Conservation (phyloP, 2,797 vertebrate species). For the Pipistrellus kuhlii region DNA sequence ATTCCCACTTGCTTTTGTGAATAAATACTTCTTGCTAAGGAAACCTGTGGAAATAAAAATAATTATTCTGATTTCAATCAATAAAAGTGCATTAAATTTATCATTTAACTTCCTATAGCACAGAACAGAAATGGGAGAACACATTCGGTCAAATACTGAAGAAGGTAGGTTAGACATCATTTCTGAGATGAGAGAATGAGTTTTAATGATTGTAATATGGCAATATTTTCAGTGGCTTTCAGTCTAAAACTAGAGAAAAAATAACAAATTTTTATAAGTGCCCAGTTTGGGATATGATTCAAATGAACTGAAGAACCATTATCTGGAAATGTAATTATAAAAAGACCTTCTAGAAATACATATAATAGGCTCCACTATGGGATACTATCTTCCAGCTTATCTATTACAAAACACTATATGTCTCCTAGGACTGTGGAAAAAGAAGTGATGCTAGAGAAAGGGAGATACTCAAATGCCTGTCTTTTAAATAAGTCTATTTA, state of each 20-base stretch:
- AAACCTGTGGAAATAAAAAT: constrained; percentile 24
- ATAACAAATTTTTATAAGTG: not conserved
- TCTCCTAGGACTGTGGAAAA: not conserved
- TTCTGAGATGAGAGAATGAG: constrained; percentile 40
- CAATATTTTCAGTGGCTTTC: constrained; percentile 43
- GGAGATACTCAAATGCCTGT: not conserved
- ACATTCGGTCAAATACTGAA: not conserved
- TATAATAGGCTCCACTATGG: not conserved
- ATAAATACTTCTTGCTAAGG: constrained; percentile 23
- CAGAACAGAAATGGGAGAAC: not conserved
- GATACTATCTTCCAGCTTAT: not conserved
- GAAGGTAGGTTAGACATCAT: not conserved
- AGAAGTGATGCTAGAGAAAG: not conserved
- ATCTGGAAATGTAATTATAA: not conserved
- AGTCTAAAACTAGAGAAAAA: not conserved
- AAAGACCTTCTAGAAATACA: not conserved
- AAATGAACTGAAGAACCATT: not conserved
- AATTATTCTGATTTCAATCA: constrained; percentile 12
- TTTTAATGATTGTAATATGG: not conserved
- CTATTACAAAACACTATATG: not conserved
- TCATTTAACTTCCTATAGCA: not conserved
- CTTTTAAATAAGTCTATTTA: not conserved
- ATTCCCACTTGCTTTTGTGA: constrained; percentile 39
- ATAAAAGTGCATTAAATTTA: constrained; percentile 26
- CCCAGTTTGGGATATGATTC: not conserved